Evolutionary conservation across 2,113 vertebrate genomes (phyloP).

Genomic region (Furnarius figulus): DNA sequence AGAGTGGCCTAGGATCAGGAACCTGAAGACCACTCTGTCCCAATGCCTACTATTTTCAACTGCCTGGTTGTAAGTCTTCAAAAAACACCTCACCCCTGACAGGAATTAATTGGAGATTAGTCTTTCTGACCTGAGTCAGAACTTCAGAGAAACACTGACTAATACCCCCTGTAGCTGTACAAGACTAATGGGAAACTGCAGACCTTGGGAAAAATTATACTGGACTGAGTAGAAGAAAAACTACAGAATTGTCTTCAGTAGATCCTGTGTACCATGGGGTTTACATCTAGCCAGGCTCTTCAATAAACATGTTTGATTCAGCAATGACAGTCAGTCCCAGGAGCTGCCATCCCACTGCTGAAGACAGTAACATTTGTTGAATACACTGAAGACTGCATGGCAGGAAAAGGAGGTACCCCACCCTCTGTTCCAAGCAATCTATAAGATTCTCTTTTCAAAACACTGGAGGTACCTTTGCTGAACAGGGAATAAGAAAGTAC

Average conservation of each 20-base stretch:
- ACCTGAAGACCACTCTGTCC: not conserved
- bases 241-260: not conserved
- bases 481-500: not conserved
- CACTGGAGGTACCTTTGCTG: not conserved
- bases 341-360: not conserved
- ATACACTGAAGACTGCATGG: fast-evolving
- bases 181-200: not conserved
- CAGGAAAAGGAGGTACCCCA: not conserved
- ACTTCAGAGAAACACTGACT: not conserved
- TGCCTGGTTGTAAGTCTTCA: not conserved
- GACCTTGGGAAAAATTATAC: not conserved
- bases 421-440: not conserved
- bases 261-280: not conserved
- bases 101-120: not conserved
- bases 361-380: not conserved
- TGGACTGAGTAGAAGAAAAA: not conserved
- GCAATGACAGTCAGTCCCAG: not conserved
- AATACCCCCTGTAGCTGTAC: not conserved
- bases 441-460: not conserved
- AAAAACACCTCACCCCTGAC: not conserved
- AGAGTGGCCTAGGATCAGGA: not conserved
- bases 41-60: not conserved
- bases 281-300: not conserved
- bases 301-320: not conserved
- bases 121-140: not conserved